Evolutionary conservation across 2,113 vertebrate species (phyloP), one percentile per base, ranked within the genome.

Genomic region (Zosterops borbonicus): DNA sequence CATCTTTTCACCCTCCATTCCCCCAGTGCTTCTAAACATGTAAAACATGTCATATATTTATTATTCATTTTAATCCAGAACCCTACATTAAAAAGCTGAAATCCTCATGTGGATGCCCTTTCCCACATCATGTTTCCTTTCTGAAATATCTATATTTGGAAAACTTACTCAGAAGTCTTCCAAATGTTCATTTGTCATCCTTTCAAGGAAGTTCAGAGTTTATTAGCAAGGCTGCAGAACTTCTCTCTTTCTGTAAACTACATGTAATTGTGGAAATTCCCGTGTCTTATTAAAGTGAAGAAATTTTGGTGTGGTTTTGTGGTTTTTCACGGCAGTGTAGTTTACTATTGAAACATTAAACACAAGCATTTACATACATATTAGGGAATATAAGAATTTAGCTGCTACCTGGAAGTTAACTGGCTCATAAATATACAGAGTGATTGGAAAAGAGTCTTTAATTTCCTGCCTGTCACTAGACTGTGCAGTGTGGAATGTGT

Each of bases 381-480:
- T 41, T 39, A 33, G 64, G 65, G 8, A 94, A 39, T 18, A 59
- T 31, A 24, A 92, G 44, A 82, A 49, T 52, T 63, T 31, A 63
- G 70, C 69, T 71, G 44, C 74, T 89, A 89, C 81, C 74, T 93
- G 81, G 42, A 91, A 89, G 33, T 63, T 67, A 82, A 31, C 33
- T 63, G 59, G 4, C 53, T 81, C 64, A 31, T 81, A 91, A 94
- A 70, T 73, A 42, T 2, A 42, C 35, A 12, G 9, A 15, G 60
- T 42, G 83, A 41, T 47, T 3, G 2, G 75, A 80, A 81, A 83
- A 74, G 65, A 65, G 76, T 41, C 93, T 92, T 89, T 91, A 42
- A 95, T 91, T 95, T 96, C 95, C 90, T 95, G 93, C 59, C n/a
- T 1, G 8, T 81, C 94, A 69, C 22, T 69, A 55, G 69, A 69